Conservation (phyloP, 2,797 vertebrate species). For the Natrix natrix region DNA sequence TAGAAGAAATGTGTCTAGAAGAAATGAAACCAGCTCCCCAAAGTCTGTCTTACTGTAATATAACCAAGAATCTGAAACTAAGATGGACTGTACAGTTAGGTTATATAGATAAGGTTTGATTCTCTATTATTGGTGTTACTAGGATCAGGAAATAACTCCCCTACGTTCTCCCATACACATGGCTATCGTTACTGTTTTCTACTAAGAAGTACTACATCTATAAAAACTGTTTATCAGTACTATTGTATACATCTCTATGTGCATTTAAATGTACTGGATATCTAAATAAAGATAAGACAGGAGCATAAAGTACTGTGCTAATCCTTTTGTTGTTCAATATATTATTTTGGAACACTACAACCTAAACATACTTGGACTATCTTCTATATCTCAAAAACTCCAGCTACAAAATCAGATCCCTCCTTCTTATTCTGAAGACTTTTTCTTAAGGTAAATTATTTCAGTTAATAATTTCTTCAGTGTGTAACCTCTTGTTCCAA, state of each 20-base stretch:
- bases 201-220: not conserved
- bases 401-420: not conserved
- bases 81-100: too few relatives aligned
- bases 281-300: not conserved
- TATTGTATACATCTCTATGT: not conserved
- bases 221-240: not conserved
- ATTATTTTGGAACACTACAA: not conserved
- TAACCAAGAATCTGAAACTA: not conserved
- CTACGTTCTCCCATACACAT: not conserved
- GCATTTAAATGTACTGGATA: not conserved
- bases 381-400: not conserved
- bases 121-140: not conserved
- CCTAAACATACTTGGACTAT: not conserved
- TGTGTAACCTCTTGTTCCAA: constrained; percentile 3
- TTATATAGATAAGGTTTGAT: not conserved
- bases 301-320: not conserved
- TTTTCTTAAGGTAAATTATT: not conserved
- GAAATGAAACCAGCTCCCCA: not conserved
- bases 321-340: not conserved
- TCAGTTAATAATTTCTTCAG: constrained; percentile 3
- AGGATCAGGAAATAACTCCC: not conserved
- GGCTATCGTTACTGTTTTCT: not conserved
- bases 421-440: not conserved
- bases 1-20: not conserved
- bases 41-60: not conserved